Evolutionary conservation across 2,797 vertebrate species (phyloP), one percentile per base, ranked within the genome.

Genomic region (Threskiornis aethiopicus): DNA sequence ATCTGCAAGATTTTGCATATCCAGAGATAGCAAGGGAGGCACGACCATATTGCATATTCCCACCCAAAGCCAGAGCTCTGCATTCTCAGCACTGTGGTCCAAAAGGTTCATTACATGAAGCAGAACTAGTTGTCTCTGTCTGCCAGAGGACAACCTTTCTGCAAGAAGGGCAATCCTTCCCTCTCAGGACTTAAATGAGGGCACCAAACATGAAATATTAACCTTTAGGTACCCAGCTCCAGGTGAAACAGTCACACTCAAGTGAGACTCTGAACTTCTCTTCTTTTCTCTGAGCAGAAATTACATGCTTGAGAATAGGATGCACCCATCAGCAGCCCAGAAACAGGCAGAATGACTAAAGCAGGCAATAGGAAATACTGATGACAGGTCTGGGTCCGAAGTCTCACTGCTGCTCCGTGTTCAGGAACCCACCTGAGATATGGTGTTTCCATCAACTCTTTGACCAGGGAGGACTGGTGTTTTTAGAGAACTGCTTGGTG

Each of bases 1-100:
- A 86, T 62, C 58, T 78, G 91, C 89, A 91, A 79, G 55, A 87
- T 81, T 90, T 84, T 92, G 93, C 90, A 94, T 61, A 95, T 49
- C 65, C 76, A 92, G 84, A 95, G 93, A 89, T 4, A 94, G 84
- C 44, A 85, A 49, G 28, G 89, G 82, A 96, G 82, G 85, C 90
- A 88, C 29, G 70, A 90, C 76, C 8, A 0, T 58, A 18, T 3
- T 47, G 72, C 9, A 31, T 24, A 61, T 82, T 93, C 79, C 82
- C 69, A 86, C 67, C 92, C 87, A 87, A 89, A 96, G 81, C 90
- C 89, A 89, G 92, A 89, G 82, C 93, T 91, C 92, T 81, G 76
- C 78, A 42, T 47, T 67, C 89, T 55, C 76, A 83, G 84, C 79
- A 54, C 69, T n/a, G 1, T 2, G 75, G 46, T 61, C 79, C 79